Evolutionary conservation across 1,140 invertebrate species (phyloP), one percentile per base, ranked within the genome.

Genomic region (Diabrotica virgifera): DNA sequence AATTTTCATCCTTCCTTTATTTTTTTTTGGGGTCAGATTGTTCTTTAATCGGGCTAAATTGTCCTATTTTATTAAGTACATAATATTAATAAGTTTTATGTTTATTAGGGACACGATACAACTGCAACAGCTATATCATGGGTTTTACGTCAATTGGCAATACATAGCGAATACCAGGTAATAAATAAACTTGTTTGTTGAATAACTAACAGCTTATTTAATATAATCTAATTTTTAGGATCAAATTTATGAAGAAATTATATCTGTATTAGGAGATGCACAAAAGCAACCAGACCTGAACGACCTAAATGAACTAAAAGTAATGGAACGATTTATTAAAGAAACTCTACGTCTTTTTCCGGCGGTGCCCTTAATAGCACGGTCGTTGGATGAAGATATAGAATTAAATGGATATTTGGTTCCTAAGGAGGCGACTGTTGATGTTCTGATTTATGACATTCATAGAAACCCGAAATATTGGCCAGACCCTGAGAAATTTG

Each of bases 241-340:
- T 88, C 90, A 37, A 87, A 6, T 57, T 50, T 63, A 57, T 52
- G n/a, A 63, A 52, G 62, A 63, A 58, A 58, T 63, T 2, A 52
- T 36, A 36, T 13, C 50, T 11, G 36, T 63, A 35, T n/a, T 63
- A 9, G 59, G 66, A 35, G 64, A 76, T 11, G 72, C 89, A 24
- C 74, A 86, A 13, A 84, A 82, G 4, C 70, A 80, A 3, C 81
- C 85, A 0, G 84, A 82, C 14, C 77, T 76, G 67, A 84, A 85
- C 12, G 87, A 89, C 70, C 72, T 89, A 0, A 69, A 83, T 54
- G 74, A 85, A 54, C 83, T 90, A 83, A 85, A 84, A 63, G 89
- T 88, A 73, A 67, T 89, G 60, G 88, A 90, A 67, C 77, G 82
- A 89, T 83, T 84, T 4, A 83, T 90, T 10, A 91, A 86, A 74